These are phyloP conservation scores for Stenopsyche tienmushanensis DNA, from an alignment of 1,140 invertebrate species.

Conservation along the genomic window DNA sequence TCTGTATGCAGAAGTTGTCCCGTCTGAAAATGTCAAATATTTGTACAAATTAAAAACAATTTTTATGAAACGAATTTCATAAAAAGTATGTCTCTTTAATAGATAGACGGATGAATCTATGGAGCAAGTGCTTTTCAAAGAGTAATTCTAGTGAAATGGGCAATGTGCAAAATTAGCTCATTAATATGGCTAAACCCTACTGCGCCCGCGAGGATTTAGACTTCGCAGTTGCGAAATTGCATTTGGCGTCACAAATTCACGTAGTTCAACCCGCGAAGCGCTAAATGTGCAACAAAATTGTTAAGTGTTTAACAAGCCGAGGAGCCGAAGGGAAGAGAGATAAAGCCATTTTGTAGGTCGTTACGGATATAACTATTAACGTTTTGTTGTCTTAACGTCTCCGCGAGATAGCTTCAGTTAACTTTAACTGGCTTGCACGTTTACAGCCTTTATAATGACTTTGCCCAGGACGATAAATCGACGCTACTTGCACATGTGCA, in stretches of 20 bases:
- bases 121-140: too few species aligned
- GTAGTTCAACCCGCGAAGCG: not conserved
- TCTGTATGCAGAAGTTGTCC: too few species aligned
- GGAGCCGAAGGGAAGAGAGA: not conserved
- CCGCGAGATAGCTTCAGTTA: not conserved
- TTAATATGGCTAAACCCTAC: too few species aligned
- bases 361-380: conserved; percentile 6
- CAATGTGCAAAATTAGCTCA: too few species aligned
- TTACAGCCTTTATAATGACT: not conserved
- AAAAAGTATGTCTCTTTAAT: too few species aligned
- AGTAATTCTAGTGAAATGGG: too few species aligned
- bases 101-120: too few species aligned
- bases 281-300: conserved; percentile 1
- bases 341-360: conserved; percentile 1
- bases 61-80: too few species aligned
- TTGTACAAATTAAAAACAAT: too few species aligned
- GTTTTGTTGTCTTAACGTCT: conserved; percentile 7
- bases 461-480: not conserved
- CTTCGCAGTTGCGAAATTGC: conserved; percentile 25
- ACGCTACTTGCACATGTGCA: not conserved
- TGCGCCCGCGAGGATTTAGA: too few species aligned
- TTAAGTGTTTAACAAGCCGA: not conserved
- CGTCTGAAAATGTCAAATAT: too few species aligned
- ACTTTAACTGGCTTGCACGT: not conserved
- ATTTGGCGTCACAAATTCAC: conserved; percentile 1